phyloP scores from a whole-genome alignment of 2,797 vertebrate species.

The Atherinosoma microstoma region DNA sequence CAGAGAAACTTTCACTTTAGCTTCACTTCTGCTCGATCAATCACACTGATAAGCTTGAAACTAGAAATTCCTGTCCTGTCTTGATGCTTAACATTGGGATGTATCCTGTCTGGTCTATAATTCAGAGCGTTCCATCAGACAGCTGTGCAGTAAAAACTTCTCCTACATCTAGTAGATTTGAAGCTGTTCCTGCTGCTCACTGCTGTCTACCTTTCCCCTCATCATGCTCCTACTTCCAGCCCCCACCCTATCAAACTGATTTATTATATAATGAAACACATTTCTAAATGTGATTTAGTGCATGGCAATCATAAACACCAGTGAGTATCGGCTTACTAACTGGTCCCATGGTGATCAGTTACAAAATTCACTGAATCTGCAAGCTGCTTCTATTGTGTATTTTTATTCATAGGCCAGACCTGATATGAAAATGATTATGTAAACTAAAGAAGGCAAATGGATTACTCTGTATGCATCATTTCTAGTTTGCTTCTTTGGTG shows the following conservation, averaged over 20 bases:
- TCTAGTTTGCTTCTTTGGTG: too few species aligned
- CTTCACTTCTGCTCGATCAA: background rate
- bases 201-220: slow-evolving; percentile 2
- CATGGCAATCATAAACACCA: slow-evolving; percentile 16
- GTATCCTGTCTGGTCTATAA: background rate
- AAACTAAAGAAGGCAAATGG: slow-evolving; percentile 2
- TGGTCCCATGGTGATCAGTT: slow-evolving; percentile 26
- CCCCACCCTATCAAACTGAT: background rate
- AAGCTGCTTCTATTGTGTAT: slow-evolving; percentile 6
- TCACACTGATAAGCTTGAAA: background rate
- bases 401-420: too few species aligned
- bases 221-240: slow-evolving; percentile 15
- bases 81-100: background rate
- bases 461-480: background rate
- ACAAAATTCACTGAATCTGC: slow-evolving; percentile 41
- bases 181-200: background rate
- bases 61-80: background rate
- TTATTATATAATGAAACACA: slow-evolving; percentile 39
- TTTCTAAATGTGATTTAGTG: slow-evolving; percentile 43
- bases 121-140: background rate
- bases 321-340: slow-evolving; percentile 35
- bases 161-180: background rate
- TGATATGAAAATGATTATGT: background rate
- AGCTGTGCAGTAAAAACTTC: background rate
- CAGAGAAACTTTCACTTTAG: background rate